A percentile compares a stretch with the other conserved stretches of the same genome.
These are phyloP conservation scores for Drosophila kikkawai DNA, from an alignment of 1,140 invertebrate genomes.

Conservation along the genomic window DNA sequence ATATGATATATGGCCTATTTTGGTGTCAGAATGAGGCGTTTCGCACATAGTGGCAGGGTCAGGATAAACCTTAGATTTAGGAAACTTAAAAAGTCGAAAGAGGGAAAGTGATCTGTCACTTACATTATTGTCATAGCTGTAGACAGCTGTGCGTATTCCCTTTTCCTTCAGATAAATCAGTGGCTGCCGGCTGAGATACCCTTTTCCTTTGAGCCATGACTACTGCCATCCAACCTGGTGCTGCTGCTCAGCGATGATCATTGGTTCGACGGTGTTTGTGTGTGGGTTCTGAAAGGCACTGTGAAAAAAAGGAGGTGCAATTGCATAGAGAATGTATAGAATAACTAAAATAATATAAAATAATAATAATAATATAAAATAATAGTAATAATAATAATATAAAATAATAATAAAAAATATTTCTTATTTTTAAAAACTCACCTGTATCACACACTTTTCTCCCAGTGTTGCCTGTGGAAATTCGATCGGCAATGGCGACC, in stretches of 20 bases:
- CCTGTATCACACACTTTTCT: neutral
- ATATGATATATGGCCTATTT: neutral
- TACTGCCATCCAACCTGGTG: conserved; percentile 5
- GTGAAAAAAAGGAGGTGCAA: neutral
- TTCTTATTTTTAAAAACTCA: neutral
- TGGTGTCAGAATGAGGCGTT: no score
- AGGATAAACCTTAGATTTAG: neutral
- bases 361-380: no score
- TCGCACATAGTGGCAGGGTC: no score
- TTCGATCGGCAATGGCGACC: conserved; percentile 53
- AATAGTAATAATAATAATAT: no score
- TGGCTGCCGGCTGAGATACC: neutral
- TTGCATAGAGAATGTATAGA: no score
- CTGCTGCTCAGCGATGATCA: conserved; percentile 7
- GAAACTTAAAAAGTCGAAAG: neutral
- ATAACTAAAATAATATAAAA: no score
- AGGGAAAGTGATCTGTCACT: conserved; percentile 5
- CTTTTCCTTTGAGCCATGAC: conserved; percentile 1
- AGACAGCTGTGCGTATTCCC: neutral
- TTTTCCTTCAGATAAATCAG: neutral
- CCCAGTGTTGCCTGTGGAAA: conserved; percentile 33
- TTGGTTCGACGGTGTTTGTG: conserved; percentile 1
- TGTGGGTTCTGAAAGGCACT: neutral
- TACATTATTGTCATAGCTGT: conserved; percentile 1
- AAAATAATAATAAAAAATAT: no score